phyloP scores from a whole-genome alignment of 2,797 vertebrate species.

The Heteromormyrus szaboi region DNA sequence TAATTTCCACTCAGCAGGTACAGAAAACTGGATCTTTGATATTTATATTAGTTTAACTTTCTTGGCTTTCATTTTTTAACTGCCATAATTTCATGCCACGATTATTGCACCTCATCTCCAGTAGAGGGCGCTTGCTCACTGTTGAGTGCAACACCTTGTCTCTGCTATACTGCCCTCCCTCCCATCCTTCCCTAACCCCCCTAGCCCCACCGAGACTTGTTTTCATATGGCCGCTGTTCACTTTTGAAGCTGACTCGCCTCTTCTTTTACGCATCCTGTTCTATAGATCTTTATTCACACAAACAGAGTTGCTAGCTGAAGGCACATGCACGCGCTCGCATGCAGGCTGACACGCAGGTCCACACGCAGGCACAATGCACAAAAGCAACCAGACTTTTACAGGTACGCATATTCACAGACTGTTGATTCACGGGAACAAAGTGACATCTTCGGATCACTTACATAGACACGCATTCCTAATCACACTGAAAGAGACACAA shows the following conservation, averaged over 20 bases:
- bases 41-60: neutral
- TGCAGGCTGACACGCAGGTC: neutral
- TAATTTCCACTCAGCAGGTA: neutral
- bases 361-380: neutral
- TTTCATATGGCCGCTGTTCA: neutral
- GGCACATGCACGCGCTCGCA: neutral
- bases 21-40: neutral
- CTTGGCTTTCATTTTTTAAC: neutral
- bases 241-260: neutral
- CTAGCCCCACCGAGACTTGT: neutral
- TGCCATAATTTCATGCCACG: neutral
- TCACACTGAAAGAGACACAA: conserved; percentile 5
- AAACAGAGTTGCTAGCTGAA: neutral
- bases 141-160: neutral
- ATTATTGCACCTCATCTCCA: neutral
- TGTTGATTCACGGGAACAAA: neutral
- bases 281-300: neutral
- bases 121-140: neutral
- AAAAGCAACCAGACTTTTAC: neutral
- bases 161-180: neutral
- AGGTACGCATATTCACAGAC: neutral
- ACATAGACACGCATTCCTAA: conserved; percentile 6
- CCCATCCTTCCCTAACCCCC: neutral
- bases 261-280: neutral
- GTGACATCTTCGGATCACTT: neutral